Percentiles rank a stretch among this genome's conserved stretches.
Evolutionary conservation across 2,888 invertebrate species (phyloP).

Genomic region (Chirona hameri): DNA sequence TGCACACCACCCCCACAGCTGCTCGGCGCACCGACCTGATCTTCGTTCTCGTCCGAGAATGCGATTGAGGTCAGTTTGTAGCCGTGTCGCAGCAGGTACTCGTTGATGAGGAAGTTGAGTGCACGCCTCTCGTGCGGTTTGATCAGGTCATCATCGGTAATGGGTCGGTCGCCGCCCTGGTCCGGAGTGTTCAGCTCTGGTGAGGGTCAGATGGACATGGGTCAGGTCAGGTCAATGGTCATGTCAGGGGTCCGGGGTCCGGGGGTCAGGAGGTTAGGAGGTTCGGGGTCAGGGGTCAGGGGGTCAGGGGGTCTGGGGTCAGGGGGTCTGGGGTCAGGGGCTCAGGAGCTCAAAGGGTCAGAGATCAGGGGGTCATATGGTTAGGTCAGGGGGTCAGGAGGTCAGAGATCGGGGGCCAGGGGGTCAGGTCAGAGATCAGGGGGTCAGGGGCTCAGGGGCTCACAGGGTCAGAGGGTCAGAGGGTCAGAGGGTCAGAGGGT

Average conservation of each 20-base stretch:
- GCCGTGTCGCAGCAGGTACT: slow-evolving; percentile 71
- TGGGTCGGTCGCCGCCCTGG: not conserved
- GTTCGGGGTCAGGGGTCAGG: too few relatives aligned
- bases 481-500: too few relatives aligned
- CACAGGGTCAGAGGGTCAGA: too few relatives aligned
- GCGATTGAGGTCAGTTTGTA: slow-evolving; percentile 85
- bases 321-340: too few relatives aligned
- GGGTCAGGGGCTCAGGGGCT: too few relatives aligned
- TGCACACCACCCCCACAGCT: too few relatives aligned
- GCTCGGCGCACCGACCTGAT: slow-evolving; percentile 58
- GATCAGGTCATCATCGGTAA: slow-evolving; percentile 52
- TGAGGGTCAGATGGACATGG: not conserved
- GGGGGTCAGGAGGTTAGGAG: too few relatives aligned
- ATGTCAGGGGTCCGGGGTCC: too few relatives aligned
- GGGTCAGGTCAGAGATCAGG: slow-evolving; percentile 9
- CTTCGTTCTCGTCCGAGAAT: slow-evolving; percentile 85
- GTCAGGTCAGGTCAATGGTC: not conserved
- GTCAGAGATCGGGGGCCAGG: too few relatives aligned
- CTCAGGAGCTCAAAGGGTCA: not conserved
- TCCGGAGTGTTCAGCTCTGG: slow-evolving; percentile 7
- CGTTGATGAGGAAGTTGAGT: slow-evolving; percentile 80
- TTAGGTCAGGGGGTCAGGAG: too few relatives aligned
- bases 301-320: too few relatives aligned
- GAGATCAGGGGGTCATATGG: not conserved
- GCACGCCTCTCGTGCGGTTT: slow-evolving; percentile 79